Conservation (phyloP, 2,888 invertebrate genomes). For the Sminthurides aquaticus region DNA sequence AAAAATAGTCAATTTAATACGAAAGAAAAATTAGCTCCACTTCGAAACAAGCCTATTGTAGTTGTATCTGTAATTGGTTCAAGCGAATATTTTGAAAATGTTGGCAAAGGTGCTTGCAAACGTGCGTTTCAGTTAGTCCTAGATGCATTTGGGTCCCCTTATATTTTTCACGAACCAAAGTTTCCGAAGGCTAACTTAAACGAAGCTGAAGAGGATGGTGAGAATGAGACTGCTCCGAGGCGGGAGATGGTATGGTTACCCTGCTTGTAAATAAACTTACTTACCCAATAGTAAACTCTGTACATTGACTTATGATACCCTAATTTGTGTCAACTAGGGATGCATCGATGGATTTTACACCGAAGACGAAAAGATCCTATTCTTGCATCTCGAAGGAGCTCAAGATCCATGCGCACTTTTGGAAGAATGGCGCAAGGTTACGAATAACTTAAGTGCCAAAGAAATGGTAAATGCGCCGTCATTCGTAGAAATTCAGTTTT, state of each 20-base stretch:
- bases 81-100: slow-evolving; percentile 21
- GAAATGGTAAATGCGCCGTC: slow-evolving; percentile 47
- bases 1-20: slow-evolving; percentile 19
- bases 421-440: slow-evolving; percentile 50
- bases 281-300: too few relatives aligned
- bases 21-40: slow-evolving; percentile 15
- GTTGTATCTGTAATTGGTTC: slow-evolving; percentile 63
- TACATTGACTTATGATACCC: not conserved
- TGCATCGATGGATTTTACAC: slow-evolving; percentile 52
- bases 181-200: not conserved
- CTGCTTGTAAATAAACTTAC: too few relatives aligned
- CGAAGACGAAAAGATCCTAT: slow-evolving; percentile 53
- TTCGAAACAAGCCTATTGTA: slow-evolving; percentile 53
- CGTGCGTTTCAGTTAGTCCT: slow-evolving; percentile 35
- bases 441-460: slow-evolving; percentile 46
- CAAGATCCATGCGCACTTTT: slow-evolving; percentile 53
- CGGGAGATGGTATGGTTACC: not conserved
- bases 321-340: slow-evolving; percentile 1
- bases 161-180: slow-evolving; percentile 15
- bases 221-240: not conserved
- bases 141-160: slow-evolving; percentile 34
- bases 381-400: slow-evolving; percentile 54
- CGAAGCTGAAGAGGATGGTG: not conserved
- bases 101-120: slow-evolving; percentile 23
- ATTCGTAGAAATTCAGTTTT: slow-evolving; percentile 44